phyloP scores from a whole-genome alignment of 2,797 vertebrate species.

The Danio jaintianensis region DNA sequence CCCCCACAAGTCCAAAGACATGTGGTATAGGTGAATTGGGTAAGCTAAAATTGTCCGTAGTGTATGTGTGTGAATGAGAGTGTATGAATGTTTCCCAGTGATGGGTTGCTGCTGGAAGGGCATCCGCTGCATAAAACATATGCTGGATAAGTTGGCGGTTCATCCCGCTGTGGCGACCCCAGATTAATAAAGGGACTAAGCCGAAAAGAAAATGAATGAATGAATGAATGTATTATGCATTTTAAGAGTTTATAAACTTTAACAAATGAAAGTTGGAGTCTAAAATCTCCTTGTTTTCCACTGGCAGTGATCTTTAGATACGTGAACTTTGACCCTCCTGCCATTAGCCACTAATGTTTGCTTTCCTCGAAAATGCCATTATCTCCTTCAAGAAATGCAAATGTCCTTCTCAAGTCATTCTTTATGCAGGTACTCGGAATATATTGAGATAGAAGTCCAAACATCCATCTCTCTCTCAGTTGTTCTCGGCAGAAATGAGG shows the following conservation, averaged over 20 bases:
- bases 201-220: too few relatives aligned
- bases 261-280: background rate
- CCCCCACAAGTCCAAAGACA: too few relatives aligned
- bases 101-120: too few relatives aligned
- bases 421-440: constrained; percentile 26
- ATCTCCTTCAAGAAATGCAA: constrained; percentile 34
- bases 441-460: constrained; percentile 53
- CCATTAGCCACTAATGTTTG: background rate
- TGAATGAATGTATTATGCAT: background rate
- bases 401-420: background rate
- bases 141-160: too few relatives aligned
- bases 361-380: background rate
- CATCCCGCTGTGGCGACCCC: too few relatives aligned
- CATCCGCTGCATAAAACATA: too few relatives aligned
- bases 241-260: background rate
- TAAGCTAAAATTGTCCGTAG: too few relatives aligned
- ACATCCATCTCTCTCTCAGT: constrained; percentile 1
- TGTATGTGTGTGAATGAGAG: too few relatives aligned
- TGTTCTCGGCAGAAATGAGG: constrained; percentile 29
- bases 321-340: background rate
- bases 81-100: too few relatives aligned
- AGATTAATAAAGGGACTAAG: too few relatives aligned
- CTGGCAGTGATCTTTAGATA: background rate
- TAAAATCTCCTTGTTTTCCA: background rate
- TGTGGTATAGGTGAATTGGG: too few relatives aligned